Base-by-base conservation (phyloP, 2,113 vertebrate genomes). In the Deroptyus accipitrinus region DNA sequence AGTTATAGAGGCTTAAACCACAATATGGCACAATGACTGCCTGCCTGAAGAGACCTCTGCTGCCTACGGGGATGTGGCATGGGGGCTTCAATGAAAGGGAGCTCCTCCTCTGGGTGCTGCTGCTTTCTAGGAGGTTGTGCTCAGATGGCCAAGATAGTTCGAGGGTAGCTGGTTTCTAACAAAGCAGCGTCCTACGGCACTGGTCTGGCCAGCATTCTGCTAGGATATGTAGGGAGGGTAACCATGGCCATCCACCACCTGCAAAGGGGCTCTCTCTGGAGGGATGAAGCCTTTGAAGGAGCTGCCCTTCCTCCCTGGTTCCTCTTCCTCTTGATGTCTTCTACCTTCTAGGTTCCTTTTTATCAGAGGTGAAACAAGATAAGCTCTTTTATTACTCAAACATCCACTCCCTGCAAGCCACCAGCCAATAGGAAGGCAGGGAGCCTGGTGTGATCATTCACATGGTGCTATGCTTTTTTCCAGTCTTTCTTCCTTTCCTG, bases 141-240 rank as follows among this genome's bases (percentile, higher is more conserved):
- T 90, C 57, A 67, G 28, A 6, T 7, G 72, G 33, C 46, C 33
- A 16, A 23, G 42, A 35, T 35, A 12, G 73, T 59, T 62, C 0
- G 0, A 46, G 39, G 23, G 23, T 6, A 66, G 27, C 6, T 67
- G 17, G 17, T 8, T 92, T 52, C 39, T 77, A 33, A 42, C 22
- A 51, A 64, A 28, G 33, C 37, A 4, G 3, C 1, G 0, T n/a
- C 28, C 23, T 22, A n/a, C 22, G 49, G 41, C 1, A 3, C 19
- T 73, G 57, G 22, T 15, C n/a, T 86, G 68, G 37, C 27, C 62
- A 84, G n/a, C 28, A 18, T 62, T 44, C 44, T 70, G 63, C 49
- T 46, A 24, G 35, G 44, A 27, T 9, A 20, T 1, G 6, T 11
- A 17, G 17, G 39, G 39, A 78, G 28, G 39, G 17, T 39, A n/a